phyloP scores from a whole-genome alignment of 1,140 invertebrate genomes.

The Odontomachus brunneus region DNA sequence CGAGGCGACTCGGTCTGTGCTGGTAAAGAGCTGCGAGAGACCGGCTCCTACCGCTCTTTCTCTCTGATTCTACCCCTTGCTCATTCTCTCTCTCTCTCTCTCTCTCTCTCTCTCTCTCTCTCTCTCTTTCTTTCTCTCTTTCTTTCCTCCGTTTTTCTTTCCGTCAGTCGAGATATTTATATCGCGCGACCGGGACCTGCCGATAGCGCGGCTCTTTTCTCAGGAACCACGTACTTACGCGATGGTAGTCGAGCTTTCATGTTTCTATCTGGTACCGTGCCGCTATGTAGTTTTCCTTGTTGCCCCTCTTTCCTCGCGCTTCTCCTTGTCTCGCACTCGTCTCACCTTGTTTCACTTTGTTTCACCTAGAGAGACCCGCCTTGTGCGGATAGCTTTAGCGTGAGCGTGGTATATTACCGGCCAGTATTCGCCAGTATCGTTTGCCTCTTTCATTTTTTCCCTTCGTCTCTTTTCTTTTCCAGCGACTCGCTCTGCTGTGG shows the following conservation, averaged over 20 bases:
- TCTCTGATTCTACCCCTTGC: background rate
- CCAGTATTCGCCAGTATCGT: slow-evolving; percentile 37
- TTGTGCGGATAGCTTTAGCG: slow-evolving; percentile 46
- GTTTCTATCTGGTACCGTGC: slow-evolving; percentile 62
- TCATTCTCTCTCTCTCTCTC: background rate
- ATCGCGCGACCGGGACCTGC: slow-evolving; percentile 61
- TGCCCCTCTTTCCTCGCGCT: background rate
- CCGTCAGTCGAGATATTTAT: slow-evolving; percentile 66
- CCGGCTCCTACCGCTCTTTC: background rate
- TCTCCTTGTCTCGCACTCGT: slow-evolving; percentile 17
- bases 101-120: background rate
- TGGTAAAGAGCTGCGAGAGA: slow-evolving; percentile 46
- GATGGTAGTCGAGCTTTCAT: slow-evolving; percentile 65
- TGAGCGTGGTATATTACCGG: slow-evolving; percentile 43
- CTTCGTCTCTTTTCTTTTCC: background rate
- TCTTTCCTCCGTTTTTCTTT: slow-evolving; percentile 11
- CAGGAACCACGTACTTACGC: slow-evolving; percentile 59
- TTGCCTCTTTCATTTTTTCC: slow-evolving; percentile 23
- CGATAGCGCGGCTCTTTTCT: slow-evolving; percentile 69
- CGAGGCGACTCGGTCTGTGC: slow-evolving; percentile 23
- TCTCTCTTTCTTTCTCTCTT: background rate
- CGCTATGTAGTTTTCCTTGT: background rate
- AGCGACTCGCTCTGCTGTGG: background rate
- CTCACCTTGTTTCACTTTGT: background rate
- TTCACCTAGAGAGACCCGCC: background rate